A percentile compares a stretch with the other conserved stretches of the same genome.
Evolutionary conservation across 2,888 invertebrate genomes (phyloP).

Genomic region (Dione juno): DNA sequence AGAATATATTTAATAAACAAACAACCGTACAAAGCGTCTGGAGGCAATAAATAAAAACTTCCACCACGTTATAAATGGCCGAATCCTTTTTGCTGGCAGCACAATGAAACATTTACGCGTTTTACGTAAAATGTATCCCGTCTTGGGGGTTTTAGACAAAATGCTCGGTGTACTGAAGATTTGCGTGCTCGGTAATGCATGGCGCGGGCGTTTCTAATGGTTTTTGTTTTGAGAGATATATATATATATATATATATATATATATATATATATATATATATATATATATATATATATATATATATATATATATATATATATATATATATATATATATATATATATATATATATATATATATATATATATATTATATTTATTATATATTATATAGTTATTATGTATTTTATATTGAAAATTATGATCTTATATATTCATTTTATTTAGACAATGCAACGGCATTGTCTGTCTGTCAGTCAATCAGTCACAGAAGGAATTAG

Average conservation of each 20-base stretch:
- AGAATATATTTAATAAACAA: constrained; percentile 12
- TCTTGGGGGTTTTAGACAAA: constrained; percentile 34
- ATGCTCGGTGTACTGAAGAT: constrained; percentile 56
- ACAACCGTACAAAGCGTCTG: constrained; percentile 13
- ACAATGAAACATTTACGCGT: constrained; percentile 56
- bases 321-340: no score
- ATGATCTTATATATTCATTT: no score
- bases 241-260: neutral
- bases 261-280: no score
- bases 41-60: constrained; percentile 17
- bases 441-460: no score
- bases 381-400: no score
- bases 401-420: no score
- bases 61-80: constrained; percentile 16
- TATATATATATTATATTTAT: no score
- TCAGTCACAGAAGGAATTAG: no score
- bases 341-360: no score
- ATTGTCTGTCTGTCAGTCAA: no score
- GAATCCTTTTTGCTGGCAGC: constrained; percentile 27
- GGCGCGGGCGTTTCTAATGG: constrained; percentile 49
- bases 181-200: constrained; percentile 56
- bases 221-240: constrained; percentile 36
- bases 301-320: no score
- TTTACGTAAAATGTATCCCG: constrained; percentile 64
- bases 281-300: no score